Evolutionary conservation across 2,797 vertebrate species (phyloP), one percentile per base, ranked within the genome.

Genomic region (Sandelia bainsii): DNA sequence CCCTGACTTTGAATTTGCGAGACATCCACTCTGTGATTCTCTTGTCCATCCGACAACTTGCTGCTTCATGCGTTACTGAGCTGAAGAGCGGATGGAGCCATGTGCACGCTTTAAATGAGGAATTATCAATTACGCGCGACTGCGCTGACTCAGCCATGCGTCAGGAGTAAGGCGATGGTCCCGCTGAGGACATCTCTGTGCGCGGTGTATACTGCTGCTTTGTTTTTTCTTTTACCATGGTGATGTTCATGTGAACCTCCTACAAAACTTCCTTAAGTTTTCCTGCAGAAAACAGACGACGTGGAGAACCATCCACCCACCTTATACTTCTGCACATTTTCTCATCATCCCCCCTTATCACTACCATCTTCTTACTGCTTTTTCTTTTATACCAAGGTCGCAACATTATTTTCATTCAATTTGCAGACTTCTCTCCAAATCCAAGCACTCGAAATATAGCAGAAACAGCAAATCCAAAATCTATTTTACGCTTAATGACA

Each of bases 81-180:
- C 10, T 75, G 40, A 25, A 45, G 13, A 20, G 2, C 40, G 22
- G 52, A 76, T 22, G 76, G 52, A 73, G 50, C 57, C 82, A 71
- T 57, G 72, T 64, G 46, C 48, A 61, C 50, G 42, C 50, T 60
- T 62, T 72, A 66, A 82, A 50, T 69, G 10, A 22, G 14, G 62
- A 67, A 25, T 44, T 29, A 49, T 75, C 52, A 77, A 17, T 72
- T 64, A 60, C 17, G 42, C 74, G 79, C 77, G 72, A 63, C 16
- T 73, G 63, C 62, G 23, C 79, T 91, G 90, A 93, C 66, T 91
- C 90, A 93, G 71, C n/a, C 59, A 37, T 90, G 83, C 73, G 89
- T 93, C 90, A 91, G 69, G 75, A 71, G 23, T 17, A 50, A 87
- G 85, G 88, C 81, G 84, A 82, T 67, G 80, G 75, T 75, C 74